Evolutionary conservation across 2,797 vertebrate species (phyloP).

Genomic region (Argyrosomus regius): DNA sequence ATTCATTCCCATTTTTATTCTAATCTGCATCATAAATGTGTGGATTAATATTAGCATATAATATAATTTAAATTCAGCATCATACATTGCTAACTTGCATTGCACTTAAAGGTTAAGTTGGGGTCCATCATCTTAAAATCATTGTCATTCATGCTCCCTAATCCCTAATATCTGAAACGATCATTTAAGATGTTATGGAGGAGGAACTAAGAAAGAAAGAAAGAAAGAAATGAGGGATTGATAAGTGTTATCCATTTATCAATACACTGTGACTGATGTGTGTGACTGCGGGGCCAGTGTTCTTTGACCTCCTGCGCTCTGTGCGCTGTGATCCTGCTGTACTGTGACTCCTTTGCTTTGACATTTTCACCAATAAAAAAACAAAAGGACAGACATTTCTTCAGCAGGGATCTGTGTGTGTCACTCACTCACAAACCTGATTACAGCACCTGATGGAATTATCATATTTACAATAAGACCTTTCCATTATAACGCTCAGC

Average conservation of each 20-base stretch:
- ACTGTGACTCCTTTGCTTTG: slow-evolving; percentile 29
- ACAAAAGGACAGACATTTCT: slow-evolving; percentile 36
- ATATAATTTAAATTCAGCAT: not conserved
- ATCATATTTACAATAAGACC: slow-evolving; percentile 76
- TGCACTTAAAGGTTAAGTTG: not conserved
- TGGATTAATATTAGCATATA: not conserved
- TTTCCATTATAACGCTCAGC: slow-evolving; percentile 57
- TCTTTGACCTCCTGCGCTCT: not conserved
- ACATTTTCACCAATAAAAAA: slow-evolving; percentile 59
- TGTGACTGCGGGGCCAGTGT: not conserved
- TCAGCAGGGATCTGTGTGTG: slow-evolving; percentile 20
- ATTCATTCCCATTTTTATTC: not conserved
- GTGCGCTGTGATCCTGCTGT: not conserved
- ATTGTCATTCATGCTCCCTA: not conserved
- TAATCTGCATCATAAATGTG: not conserved
- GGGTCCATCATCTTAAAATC: not conserved
- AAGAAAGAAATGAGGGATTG: not conserved
- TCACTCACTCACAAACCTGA: slow-evolving; percentile 60
- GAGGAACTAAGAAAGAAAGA: not conserved
- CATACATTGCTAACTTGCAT: not conserved
- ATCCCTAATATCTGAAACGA: not conserved
- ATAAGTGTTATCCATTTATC: not conserved
- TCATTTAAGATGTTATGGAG: not conserved
- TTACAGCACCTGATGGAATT: slow-evolving; percentile 66
- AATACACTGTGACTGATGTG: not conserved